Evolutionary conservation across 2,888 invertebrate genomes (phyloP).

Genomic region (Tineola bisselliella): DNA sequence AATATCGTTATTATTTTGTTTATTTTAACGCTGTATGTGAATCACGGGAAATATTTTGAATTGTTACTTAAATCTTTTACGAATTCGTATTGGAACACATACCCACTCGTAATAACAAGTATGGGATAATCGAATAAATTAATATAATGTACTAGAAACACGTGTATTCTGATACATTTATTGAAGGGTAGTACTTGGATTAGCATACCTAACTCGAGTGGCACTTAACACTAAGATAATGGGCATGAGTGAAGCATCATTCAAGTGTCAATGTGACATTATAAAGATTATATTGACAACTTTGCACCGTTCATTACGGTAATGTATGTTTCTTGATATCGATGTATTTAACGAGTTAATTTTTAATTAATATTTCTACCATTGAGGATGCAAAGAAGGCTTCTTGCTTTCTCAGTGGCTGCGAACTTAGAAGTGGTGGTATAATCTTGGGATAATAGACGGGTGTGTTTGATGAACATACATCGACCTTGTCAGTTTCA

Average conservation of each 20-base stretch:
- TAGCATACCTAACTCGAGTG: neutral
- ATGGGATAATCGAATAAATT: neutral
- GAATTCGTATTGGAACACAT: too few relatives aligned
- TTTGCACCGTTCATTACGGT: neutral
- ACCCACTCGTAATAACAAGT: neutral
- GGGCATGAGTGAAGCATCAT: neutral
- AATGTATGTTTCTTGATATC: neutral
- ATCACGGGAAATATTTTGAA: too few relatives aligned
- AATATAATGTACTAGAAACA: neutral
- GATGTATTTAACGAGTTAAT: neutral
- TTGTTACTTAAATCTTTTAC: too few relatives aligned
- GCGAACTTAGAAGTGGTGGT: too few relatives aligned
- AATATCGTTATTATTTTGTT: too few relatives aligned
- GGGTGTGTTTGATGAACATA: too few relatives aligned
- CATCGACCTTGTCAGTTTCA: too few relatives aligned
- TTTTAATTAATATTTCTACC: too few relatives aligned
- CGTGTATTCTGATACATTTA: neutral
- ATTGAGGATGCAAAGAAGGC: too few relatives aligned
- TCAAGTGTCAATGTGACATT: conserved; percentile 5
- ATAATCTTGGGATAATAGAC: too few relatives aligned
- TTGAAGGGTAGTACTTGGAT: neutral
- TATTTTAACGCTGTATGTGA: too few relatives aligned
- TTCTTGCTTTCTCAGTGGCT: too few relatives aligned
- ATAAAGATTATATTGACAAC: neutral
- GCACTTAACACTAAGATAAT: conserved; percentile 2